Percentiles rank a stretch among this genome's conserved stretches.
These are phyloP conservation scores for Lethenteron reissneri DNA, from an alignment of 2,113 vertebrate species.

Conservation along the genomic window DNA sequence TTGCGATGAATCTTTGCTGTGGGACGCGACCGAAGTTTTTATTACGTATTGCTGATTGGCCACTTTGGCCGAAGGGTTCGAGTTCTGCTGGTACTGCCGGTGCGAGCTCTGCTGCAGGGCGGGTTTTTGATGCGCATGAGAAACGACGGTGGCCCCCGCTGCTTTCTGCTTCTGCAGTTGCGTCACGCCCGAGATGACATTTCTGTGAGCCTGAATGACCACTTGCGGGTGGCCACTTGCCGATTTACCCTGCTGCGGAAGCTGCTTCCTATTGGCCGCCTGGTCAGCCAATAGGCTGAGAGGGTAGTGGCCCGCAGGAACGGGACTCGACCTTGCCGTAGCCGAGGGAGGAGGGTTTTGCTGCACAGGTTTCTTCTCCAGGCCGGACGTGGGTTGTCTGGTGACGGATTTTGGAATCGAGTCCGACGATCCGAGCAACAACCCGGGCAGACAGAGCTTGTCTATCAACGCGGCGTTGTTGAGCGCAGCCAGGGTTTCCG, in stretches of 20 bases:
- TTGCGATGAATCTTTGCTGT: no score
- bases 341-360: constrained; percentile 17
- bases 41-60: no score
- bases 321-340: constrained; percentile 11
- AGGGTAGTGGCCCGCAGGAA: constrained; percentile 27
- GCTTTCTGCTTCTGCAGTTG: no score
- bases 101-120: no score
- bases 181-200: no score
- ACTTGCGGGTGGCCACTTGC: constrained; percentile 14
- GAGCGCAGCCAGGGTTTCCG: constrained; percentile 27
- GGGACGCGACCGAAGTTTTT: no score
- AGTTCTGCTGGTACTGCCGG: no score
- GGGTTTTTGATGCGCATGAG: no score
- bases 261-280: constrained; percentile 26
- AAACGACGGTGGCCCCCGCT: no score
- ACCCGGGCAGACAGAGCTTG: no score
- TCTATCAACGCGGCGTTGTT: constrained; percentile 17
- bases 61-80: no score
- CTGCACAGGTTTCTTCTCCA: constrained; percentile 31
- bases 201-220: no score
- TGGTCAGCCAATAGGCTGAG: constrained; percentile 39
- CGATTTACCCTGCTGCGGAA: constrained; percentile 33
- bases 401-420: constrained; percentile 13
- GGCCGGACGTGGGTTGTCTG: constrained; percentile 29
- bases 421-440: constrained; percentile 4